Conservation (phyloP, 1,140 invertebrate species). For the Ips nitidus region DNA sequence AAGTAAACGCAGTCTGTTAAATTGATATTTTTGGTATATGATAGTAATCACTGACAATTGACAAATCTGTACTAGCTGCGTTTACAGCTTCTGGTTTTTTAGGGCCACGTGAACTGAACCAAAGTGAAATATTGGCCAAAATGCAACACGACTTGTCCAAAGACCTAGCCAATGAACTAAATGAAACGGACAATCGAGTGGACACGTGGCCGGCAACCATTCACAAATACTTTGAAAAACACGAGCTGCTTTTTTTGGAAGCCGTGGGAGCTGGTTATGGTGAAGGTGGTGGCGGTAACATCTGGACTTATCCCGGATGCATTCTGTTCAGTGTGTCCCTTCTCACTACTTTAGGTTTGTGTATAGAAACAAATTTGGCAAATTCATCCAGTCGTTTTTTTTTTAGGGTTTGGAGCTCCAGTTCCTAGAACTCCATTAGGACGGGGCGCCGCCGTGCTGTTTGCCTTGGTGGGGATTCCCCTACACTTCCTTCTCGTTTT, state of each 20-base stretch:
- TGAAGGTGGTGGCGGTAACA: constrained; percentile 56
- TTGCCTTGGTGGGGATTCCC: constrained; percentile 62
- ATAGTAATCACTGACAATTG: too few species aligned
- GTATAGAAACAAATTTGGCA: constrained; percentile 23
- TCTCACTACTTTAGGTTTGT: constrained; percentile 61
- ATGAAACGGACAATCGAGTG: constrained; percentile 52
- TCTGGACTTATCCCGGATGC: constrained; percentile 66
- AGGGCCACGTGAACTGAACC: constrained; percentile 58
- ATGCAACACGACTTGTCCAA: constrained; percentile 57
- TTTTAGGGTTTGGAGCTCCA: constrained; percentile 62
- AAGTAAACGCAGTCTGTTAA: too few species aligned
- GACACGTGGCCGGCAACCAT: constrained; percentile 58
- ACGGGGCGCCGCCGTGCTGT: constrained; percentile 60
- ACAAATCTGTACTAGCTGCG: too few species aligned
- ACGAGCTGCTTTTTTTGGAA: constrained; percentile 57
- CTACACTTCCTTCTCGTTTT: constrained; percentile 64
- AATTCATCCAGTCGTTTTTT: neutral
- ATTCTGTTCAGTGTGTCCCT: constrained; percentile 62
- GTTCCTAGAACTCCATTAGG: constrained; percentile 61
- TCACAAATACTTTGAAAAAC: constrained; percentile 56
- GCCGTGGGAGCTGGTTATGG: constrained; percentile 60
- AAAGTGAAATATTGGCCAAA: constrained; percentile 54
- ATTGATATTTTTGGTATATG: too few species aligned
- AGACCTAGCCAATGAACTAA: constrained; percentile 57
- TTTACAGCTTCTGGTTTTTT: neutral